Evolutionary conservation across 2,113 vertebrate genomes (phyloP).

Genomic region (Prionailurus bengalensis): DNA sequence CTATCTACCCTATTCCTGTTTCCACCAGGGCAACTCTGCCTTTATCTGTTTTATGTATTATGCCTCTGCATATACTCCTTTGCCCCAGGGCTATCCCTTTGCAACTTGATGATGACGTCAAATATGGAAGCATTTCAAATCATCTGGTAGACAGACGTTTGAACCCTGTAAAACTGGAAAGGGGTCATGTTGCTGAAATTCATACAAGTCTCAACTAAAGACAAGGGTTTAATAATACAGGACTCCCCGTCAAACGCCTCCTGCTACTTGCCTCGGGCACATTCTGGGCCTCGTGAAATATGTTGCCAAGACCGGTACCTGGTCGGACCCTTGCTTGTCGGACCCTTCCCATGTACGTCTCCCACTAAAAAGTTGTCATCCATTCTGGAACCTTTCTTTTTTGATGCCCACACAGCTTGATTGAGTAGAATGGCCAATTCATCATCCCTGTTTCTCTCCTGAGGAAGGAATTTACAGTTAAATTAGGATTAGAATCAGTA

Average conservation of each 20-base stretch:
- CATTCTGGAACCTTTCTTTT: constrained; percentile 74
- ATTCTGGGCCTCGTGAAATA: constrained; percentile 57
- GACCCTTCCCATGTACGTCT: constrained; percentile 59
- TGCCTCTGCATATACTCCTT: background rate
- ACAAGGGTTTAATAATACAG: background rate
- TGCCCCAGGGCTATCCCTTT: background rate
- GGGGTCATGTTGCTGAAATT: constrained; percentile 13
- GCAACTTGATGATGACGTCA: constrained; percentile 45
- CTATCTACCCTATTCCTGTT: background rate
- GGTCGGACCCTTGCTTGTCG: constrained; percentile 52
- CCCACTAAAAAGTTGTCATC: constrained; percentile 65
- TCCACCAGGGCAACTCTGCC: background rate
- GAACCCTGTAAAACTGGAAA: constrained; percentile 50
- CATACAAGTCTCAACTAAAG: background rate
- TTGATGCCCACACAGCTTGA: constrained; percentile 76
- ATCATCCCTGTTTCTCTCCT: constrained; percentile 66
- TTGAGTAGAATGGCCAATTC: constrained; percentile 78
- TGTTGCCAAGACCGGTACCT: background rate
- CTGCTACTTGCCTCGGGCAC: background rate
- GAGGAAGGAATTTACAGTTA: constrained; percentile 77
- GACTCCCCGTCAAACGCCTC: background rate
- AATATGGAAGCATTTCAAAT: constrained; percentile 57
- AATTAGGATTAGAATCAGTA: constrained; percentile 80
- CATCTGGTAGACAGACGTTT: constrained; percentile 18
- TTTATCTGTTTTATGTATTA: background rate